Evolutionary conservation across 1,140 invertebrate genomes (phyloP).

Genomic region (Hypsibius dujardini): DNA sequence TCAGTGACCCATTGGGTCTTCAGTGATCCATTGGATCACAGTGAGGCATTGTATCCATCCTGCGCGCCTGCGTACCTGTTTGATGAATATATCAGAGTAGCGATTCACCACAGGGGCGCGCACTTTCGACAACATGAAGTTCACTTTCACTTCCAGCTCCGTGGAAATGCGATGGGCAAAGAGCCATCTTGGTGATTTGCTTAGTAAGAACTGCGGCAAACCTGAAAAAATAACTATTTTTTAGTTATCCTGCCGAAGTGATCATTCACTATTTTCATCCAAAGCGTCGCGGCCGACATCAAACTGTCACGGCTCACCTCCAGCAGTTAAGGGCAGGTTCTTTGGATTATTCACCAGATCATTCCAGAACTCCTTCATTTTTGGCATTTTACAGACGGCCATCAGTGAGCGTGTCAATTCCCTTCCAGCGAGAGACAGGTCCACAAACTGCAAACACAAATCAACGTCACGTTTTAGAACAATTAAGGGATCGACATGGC

Average conservation of each 20-base stretch:
- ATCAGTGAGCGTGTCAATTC: constrained; percentile 79
- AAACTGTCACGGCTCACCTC: no score
- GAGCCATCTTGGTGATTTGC: constrained; percentile 72
- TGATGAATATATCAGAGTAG: constrained; percentile 19
- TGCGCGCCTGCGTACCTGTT: background rate
- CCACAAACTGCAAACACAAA: constrained; percentile 45
- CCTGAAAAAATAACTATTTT: constrained; percentile 31
- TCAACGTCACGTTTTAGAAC: background rate
- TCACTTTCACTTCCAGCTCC: constrained; percentile 88
- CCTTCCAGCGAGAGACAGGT: constrained; percentile 72
- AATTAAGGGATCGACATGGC: background rate
- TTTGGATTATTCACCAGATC: constrained; percentile 75
- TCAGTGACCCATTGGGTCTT: no score
- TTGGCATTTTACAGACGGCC: constrained; percentile 80
- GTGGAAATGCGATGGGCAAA: constrained; percentile 76
- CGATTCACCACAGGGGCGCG: constrained; percentile 65
- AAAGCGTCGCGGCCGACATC: no score
- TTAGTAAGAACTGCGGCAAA: constrained; percentile 65
- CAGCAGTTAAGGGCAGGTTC: constrained; percentile 35
- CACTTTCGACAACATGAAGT: constrained; percentile 76
- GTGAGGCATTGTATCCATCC: no score
- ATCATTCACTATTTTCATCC: no score
- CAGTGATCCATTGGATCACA: no score
- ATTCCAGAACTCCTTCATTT: constrained; percentile 80
- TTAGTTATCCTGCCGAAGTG: no score